phyloP scores from a whole-genome alignment of 2,888 invertebrate genomes.

The Rhynchonema sp. region DNA sequence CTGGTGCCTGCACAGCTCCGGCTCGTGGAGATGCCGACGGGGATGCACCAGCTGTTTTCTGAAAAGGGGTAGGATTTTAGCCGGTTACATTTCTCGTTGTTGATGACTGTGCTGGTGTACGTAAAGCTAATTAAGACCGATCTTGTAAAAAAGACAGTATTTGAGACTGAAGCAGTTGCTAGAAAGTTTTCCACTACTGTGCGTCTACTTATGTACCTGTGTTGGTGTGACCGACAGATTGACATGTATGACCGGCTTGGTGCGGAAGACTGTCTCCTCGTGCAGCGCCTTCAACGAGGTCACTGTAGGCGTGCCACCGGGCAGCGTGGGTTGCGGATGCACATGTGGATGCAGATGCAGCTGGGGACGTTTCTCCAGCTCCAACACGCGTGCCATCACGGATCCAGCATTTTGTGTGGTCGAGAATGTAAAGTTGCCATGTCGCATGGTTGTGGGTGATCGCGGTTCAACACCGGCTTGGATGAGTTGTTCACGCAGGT shows the following conservation, averaged over 20 bases:
- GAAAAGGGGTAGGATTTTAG: too few relatives aligned
- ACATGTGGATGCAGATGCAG: neutral
- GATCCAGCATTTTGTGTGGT: neutral
- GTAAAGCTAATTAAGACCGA: too few relatives aligned
- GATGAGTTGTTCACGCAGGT: constrained; percentile 22
- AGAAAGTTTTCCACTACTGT: too few relatives aligned
- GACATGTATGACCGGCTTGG: constrained; percentile 1
- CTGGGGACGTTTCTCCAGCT: constrained; percentile 1
- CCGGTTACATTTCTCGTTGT: too few relatives aligned
- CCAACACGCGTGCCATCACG: constrained; percentile 1
- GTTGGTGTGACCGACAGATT: neutral
- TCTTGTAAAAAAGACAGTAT: too few relatives aligned
- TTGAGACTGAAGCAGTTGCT: too few relatives aligned
- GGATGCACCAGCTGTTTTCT: too few relatives aligned
- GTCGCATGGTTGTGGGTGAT: neutral
- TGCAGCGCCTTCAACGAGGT: neutral
- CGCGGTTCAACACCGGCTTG: constrained; percentile 9
- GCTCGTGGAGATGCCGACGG: too few relatives aligned
- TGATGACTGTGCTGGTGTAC: too few relatives aligned
- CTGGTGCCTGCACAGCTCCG: too few relatives aligned
- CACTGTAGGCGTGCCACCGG: neutral
- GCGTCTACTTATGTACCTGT: too few relatives aligned
- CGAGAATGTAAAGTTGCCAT: neutral
- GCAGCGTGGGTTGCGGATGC: neutral
- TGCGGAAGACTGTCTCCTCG: neutral